A percentile compares a stretch with the other conserved stretches of the same genome.
Evolutionary conservation across 2,113 vertebrate genomes (phyloP).

Genomic region (Myotis yumanensis): DNA sequence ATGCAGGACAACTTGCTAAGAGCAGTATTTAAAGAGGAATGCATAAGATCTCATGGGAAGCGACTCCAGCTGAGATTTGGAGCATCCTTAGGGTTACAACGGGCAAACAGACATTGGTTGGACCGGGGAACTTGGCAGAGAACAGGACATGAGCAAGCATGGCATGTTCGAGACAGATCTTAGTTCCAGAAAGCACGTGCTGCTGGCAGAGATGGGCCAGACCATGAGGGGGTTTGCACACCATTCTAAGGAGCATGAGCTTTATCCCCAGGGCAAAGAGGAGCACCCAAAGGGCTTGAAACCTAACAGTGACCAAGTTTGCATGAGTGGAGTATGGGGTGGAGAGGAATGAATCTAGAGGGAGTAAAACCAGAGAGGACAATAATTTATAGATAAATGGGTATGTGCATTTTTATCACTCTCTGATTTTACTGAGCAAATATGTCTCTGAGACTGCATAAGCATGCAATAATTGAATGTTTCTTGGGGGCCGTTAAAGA

Average conservation of each 20-base stretch:
- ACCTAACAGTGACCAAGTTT: neutral
- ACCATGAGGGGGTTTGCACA: fast-evolving
- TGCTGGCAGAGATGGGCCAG: neutral
- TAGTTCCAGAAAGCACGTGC: neutral
- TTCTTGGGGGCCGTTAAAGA: neutral
- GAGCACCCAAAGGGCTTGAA: neutral
- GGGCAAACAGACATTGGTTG: neutral
- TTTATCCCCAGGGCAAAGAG: neutral
- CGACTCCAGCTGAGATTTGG: neutral
- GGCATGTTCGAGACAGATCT: neutral
- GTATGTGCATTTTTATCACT: neutral
- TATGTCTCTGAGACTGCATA: neutral
- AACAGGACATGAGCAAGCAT: fast-evolving
- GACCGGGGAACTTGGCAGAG: neutral
- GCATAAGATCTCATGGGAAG: no score
- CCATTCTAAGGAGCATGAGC: neutral
- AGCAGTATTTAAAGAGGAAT: neutral
- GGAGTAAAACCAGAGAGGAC: neutral
- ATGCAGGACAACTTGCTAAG: neutral
- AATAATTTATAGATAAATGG: neutral
- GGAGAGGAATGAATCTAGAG: neutral
- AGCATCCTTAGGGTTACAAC: neutral
- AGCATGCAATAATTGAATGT: neutral
- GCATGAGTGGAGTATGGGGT: neutral
- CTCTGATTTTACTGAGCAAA: constrained; percentile 36